Evolutionary conservation across 2,113 vertebrate genomes (phyloP).

Genomic region (Nothoprocta pentlandii): DNA sequence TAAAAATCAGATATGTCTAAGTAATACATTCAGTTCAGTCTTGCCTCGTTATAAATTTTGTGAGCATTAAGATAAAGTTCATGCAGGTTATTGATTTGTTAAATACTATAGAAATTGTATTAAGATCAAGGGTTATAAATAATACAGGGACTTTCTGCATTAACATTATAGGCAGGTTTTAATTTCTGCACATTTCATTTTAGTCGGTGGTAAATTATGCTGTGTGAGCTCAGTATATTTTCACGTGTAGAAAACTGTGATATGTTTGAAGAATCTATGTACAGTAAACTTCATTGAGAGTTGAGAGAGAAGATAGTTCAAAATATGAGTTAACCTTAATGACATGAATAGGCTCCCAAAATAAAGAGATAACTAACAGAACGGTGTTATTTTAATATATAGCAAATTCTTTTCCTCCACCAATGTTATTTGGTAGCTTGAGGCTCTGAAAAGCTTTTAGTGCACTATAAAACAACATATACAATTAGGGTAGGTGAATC

Average conservation of each 20-base stretch:
- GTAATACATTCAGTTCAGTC: neutral
- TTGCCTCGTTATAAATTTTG: neutral
- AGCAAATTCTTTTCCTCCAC: neutral
- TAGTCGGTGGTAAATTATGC: neutral
- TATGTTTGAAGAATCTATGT: neutral
- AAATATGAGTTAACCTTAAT: neutral
- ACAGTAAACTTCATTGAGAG: neutral
- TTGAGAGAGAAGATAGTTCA: neutral
- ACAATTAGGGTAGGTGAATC: neutral
- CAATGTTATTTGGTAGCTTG: neutral
- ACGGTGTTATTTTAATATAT: neutral
- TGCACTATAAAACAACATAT: neutral
- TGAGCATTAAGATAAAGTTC: neutral
- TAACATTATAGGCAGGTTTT: neutral
- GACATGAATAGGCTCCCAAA: neutral
- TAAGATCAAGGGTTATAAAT: neutral
- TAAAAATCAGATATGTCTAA: neutral
- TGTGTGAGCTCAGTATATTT: neutral
- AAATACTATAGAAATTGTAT: neutral
- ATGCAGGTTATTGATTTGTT: neutral
- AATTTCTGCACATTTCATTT: neutral
- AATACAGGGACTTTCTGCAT: conserved; percentile 10
- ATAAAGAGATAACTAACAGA: neutral
- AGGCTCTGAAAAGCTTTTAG: neutral
- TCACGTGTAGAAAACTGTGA: neutral